Evolutionary conservation across 2,113 vertebrate species (phyloP).

Genomic region (Dendrocopos noguchii): DNA sequence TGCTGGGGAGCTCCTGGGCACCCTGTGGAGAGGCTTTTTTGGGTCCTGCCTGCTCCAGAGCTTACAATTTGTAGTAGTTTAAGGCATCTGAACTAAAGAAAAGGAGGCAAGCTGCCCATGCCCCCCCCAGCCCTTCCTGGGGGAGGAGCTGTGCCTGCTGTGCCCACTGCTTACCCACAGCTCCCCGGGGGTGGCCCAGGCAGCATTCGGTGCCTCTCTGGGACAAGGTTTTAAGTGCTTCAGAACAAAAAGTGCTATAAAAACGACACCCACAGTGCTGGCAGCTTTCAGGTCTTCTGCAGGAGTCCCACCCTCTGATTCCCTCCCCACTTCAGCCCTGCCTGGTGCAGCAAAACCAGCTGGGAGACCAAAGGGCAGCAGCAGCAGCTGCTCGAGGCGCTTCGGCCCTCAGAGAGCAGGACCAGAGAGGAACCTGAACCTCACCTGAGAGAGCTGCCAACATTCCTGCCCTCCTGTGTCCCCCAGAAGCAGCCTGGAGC

Average conservation of each 20-base stretch:
- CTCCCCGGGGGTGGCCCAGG: neutral
- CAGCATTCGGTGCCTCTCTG: neutral
- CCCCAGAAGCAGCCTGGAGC: neutral
- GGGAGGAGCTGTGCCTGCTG: neutral
- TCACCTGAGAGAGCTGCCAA: neutral
- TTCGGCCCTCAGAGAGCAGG: neutral
- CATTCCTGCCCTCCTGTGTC: fast-evolving
- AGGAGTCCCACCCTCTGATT: neutral
- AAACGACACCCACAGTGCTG: neutral
- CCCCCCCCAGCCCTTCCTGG: neutral
- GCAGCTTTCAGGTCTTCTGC: neutral
- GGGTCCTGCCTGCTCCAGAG: neutral
- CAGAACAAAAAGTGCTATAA: constrained; percentile 62
- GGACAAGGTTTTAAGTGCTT: constrained; percentile 31
- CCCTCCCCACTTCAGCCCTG: neutral
- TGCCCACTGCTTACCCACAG: neutral
- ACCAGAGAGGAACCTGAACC: neutral
- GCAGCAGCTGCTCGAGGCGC: neutral
- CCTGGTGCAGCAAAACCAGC: neutral
- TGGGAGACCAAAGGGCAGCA: neutral
- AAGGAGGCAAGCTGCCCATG: neutral
- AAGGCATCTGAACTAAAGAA: neutral
- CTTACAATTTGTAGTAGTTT: neutral
- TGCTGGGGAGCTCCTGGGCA: neutral
- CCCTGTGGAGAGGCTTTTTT: neutral